A percentile compares a stretch with the other conserved stretches of the same genome.
phyloP scores from a whole-genome alignment of 2,888 invertebrate genomes.

The Idaea dimidiata region DNA sequence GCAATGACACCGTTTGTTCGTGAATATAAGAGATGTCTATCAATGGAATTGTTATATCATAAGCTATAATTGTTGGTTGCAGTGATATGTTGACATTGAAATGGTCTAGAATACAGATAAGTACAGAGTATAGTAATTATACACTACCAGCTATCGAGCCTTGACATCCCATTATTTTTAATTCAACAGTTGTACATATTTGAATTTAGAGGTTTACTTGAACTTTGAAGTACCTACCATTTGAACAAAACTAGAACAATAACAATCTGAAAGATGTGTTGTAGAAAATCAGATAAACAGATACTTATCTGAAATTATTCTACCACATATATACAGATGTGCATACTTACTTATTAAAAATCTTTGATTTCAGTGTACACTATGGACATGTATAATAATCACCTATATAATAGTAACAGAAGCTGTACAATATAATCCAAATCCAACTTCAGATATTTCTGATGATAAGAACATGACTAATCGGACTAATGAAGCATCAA shows the following conservation, averaged over 20 bases:
- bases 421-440: constrained; percentile 50
- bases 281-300: too few relatives aligned
- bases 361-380: constrained; percentile 3
- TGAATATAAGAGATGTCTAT: background rate
- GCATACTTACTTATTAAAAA: background rate
- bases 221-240: too few relatives aligned
- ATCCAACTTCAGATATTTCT: constrained; percentile 69
- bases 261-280: too few relatives aligned
- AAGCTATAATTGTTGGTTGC: constrained; percentile 5
- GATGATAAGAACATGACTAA: constrained; percentile 58
- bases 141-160: constrained; percentile 50
- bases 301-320: too few relatives aligned
- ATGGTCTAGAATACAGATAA: constrained; percentile 22
- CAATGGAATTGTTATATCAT: background rate
- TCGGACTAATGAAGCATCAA: constrained; percentile 60
- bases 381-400: background rate
- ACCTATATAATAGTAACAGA: constrained; percentile 26
- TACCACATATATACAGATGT: constrained; percentile 21
- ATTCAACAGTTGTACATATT: too few relatives aligned
- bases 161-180: constrained; percentile 44
- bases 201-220: too few relatives aligned
- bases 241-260: too few relatives aligned
- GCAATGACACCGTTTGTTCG: background rate
- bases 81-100: constrained; percentile 15
- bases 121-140: constrained; percentile 58